These are phyloP conservation scores for Drosophila nasuta DNA, from an alignment of 1,140 invertebrate genomes.

Conservation along the genomic window DNA sequence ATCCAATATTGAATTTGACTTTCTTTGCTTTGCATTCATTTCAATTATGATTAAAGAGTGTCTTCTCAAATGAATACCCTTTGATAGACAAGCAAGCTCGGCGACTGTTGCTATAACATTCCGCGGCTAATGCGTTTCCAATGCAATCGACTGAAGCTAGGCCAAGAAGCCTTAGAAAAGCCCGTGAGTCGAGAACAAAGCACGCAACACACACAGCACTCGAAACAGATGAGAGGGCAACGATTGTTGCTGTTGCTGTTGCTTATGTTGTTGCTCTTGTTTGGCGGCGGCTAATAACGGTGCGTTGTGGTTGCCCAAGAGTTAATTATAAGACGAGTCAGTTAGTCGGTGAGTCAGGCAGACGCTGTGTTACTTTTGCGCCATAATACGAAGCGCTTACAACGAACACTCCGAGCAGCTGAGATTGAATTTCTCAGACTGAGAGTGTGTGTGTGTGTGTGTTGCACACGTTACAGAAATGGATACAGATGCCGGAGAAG, in stretches of 20 bases:
- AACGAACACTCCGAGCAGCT: no score
- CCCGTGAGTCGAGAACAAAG: conserved; percentile 63
- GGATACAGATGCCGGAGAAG: background rate
- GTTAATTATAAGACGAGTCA: conserved; percentile 73
- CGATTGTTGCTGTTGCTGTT: conserved; percentile 5
- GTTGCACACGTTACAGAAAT: no score
- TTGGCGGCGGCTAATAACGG: conserved; percentile 61
- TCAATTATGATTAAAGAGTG: background rate
- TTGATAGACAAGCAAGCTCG: background rate
- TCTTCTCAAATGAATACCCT: background rate
- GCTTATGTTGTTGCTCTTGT: background rate
- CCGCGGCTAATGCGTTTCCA: conserved; percentile 72
- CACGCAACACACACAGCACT: conserved; percentile 43
- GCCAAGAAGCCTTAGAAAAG: conserved; percentile 59
- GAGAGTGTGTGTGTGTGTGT: no score
- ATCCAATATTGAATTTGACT: no score
- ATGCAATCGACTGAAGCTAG: conserved; percentile 49
- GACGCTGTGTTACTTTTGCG: conserved; percentile 35
- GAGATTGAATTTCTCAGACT: no score
- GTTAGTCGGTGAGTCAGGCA: conserved; percentile 13
- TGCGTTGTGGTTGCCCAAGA: conserved; percentile 72
- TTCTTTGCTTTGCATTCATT: background rate
- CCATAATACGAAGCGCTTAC: no score
- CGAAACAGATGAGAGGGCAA: conserved; percentile 3
- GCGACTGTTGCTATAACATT: conserved; percentile 45